phyloP scores from a whole-genome alignment of 2,113 vertebrate species.

The Toxotes jaculatrix region DNA sequence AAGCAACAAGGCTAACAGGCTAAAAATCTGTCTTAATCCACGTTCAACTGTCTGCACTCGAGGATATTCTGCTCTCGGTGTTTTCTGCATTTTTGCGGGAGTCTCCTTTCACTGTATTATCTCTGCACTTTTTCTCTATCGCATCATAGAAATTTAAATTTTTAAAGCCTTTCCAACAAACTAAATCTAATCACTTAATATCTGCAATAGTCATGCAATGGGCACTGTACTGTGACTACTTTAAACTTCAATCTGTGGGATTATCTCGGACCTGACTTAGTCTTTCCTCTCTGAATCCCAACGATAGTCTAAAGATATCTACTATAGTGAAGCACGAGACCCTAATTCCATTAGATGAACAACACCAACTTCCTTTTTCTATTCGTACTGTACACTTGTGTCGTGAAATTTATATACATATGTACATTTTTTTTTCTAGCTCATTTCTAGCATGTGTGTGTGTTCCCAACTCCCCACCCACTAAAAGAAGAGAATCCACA shows the following conservation, averaged over 20 bases:
- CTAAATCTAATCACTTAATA: slow-evolving; percentile 31
- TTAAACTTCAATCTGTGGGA: slow-evolving; percentile 73
- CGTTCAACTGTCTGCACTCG: not conserved
- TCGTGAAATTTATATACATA: not conserved
- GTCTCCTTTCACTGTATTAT: slow-evolving; percentile 10
- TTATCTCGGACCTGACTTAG: slow-evolving; percentile 70
- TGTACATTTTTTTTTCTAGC: not conserved
- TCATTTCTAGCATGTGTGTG: not conserved
- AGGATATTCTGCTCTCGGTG: slow-evolving; percentile 24
- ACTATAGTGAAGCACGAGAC: slow-evolving; percentile 49
- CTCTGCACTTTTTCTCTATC: not conserved
- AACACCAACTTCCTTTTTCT: slow-evolving; percentile 29
- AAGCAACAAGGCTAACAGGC: not conserved
- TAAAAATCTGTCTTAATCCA: slow-evolving; percentile 42
- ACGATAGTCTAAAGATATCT: slow-evolving; percentile 75
- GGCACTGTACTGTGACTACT: slow-evolving; percentile 33
- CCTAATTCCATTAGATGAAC: slow-evolving; percentile 60
- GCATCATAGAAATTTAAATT: slow-evolving; percentile 17
- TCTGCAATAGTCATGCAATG: slow-evolving; percentile 35
- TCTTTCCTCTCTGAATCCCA: slow-evolving; percentile 52
- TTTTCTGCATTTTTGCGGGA: not conserved
- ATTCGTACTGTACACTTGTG: not conserved
- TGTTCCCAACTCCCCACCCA: not conserved
- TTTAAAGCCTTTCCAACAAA: slow-evolving; percentile 11
- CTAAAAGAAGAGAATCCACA: slow-evolving; percentile 26